Base-by-base conservation (phyloP, 2,797 vertebrate species). In the Cryptoblepharus egeriae region DNA sequence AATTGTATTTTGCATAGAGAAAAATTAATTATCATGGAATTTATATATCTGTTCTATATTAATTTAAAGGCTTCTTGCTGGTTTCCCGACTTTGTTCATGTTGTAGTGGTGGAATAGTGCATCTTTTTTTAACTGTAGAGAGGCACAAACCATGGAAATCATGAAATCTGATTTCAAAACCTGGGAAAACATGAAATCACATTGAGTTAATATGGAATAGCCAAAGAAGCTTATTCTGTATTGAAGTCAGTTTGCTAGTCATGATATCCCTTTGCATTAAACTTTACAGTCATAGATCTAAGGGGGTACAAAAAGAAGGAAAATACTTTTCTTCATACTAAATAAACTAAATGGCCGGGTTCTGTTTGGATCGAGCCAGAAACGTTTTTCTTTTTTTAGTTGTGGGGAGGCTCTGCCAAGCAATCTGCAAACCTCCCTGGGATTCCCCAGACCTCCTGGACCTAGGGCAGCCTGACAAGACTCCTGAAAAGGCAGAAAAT, bases 1-100 rank as follows among this genome's bases (percentile, higher is more conserved):
- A 83, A 10, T 61, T 82, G 16, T 75, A 8, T 84, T 70, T 26
- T 3, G 70, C 8, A 1, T 28, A 83, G 49, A 79, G 49, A 81
- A 85, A 73, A 1, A 86, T 75, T 26, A 69, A 69, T 69, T 69
- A 42, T 4, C 22, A 26, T 73, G 49, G n/a, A 73, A 12, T 32
- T n/a, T 55, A 55, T 32, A 49, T n/a, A 73, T 15, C 67, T 73
- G 45, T 20, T 55, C 30, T n/a, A 32, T 10, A 20, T 11, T 11
- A 55, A 55, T 73, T 15, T 60, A 58, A 28, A 24, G n/a, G 39
- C 20, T 30, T 65, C 22, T 67, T n/a, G 20, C 35, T 75, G 24
- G 71, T 30, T 74, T 74, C 30, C 32, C 26, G 37, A 22, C 32
- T 58, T 37, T 75, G 57, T 8, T 61, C 26, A 42, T 28, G 22